Base-by-base conservation (phyloP, 1,140 invertebrate species). In the Drosophila lini region DNA sequence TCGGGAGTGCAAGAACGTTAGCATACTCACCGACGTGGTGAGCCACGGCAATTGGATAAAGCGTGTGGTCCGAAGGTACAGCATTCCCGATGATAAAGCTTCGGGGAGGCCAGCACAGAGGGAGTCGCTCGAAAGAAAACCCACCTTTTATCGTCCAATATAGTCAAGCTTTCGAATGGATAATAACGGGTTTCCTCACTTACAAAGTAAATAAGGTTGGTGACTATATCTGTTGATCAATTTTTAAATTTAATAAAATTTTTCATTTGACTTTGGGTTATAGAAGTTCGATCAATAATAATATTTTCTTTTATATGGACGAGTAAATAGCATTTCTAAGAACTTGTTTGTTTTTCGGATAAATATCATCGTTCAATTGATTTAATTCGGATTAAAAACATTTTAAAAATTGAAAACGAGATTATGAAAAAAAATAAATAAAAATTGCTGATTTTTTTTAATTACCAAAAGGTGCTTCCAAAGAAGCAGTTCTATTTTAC, bases 11-110 rank as follows among this genome's bases (percentile, higher is more conserved):
- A 0, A 25, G 0, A 31, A 28, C 3, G 36, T 38, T 1, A 50
- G 36, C 28, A 31, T 68, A 1, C 13, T 68, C 32, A 68, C 58
- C 16, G 58, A 68, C 8, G n/a, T 68, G 0, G 3, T 41, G 15
- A 34, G 44, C 15, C 34, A 68, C 28, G 44, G 16, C 3, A 5
- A 50, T 15, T 68, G 64, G 64, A 68, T 68, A 1, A 19, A 34
- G 15, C 15, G 40, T 0, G 64, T 68, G 19, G 42, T 67, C 4
- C 34, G 3, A 11, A 28, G 15, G 25, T 63, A 5, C 7, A 25
- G 44, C 15, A 11, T 11, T 3, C 19, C 10, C 4, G 16, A 9
- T 1, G 53, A 59, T 22, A 2, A 5, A 16, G n/a, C 3, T 4
- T 8, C 3, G 0, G 5, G 0, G 7, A 1, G 11, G 31, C 6